Conservation (phyloP, 2,113 vertebrate genomes). For the Ailurus styani region DNA sequence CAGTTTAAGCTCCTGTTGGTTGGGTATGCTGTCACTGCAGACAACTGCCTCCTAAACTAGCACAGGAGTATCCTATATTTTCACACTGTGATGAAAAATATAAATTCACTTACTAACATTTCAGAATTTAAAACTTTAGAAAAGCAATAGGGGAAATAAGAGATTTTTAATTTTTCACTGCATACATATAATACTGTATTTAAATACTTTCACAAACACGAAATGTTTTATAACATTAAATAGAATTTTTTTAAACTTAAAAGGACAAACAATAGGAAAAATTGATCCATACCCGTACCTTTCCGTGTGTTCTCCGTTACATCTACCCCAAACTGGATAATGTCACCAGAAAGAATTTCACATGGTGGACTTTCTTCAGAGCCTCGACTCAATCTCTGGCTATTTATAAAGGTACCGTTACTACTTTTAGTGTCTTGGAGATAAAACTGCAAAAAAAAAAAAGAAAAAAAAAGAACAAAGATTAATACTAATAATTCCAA, state of each 20-base stretch:
- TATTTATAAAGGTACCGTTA: constrained; percentile 99
- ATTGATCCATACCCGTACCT: constrained; percentile 86
- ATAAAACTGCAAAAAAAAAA: constrained; percentile 89
- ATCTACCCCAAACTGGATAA: constrained; percentile 99
- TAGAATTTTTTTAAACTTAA: background rate
- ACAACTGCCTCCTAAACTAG: background rate
- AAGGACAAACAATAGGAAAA: constrained; percentile 52
- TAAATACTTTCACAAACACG: background rate
- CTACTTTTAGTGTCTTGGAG: constrained; percentile 99
- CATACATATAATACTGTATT: background rate
- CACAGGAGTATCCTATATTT: background rate
- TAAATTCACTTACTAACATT: constrained; percentile 31
- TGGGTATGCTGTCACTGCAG: background rate
- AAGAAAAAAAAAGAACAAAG: background rate
- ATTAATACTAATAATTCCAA: constrained; percentile 50
- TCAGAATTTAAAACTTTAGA: constrained; percentile 46
- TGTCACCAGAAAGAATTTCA: constrained; percentile 97
- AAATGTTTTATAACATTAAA: constrained; percentile 31
- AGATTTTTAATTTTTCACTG: background rate
- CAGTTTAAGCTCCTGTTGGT: background rate
- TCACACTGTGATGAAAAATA: background rate
- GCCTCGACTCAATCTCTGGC: constrained; percentile 97
- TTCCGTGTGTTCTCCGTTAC: constrained; percentile 99
- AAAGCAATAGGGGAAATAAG: background rate
- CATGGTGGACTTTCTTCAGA: constrained; percentile 99